Base-by-base conservation (phyloP, 2,888 invertebrate species). In the Smittia sp. region DNA sequence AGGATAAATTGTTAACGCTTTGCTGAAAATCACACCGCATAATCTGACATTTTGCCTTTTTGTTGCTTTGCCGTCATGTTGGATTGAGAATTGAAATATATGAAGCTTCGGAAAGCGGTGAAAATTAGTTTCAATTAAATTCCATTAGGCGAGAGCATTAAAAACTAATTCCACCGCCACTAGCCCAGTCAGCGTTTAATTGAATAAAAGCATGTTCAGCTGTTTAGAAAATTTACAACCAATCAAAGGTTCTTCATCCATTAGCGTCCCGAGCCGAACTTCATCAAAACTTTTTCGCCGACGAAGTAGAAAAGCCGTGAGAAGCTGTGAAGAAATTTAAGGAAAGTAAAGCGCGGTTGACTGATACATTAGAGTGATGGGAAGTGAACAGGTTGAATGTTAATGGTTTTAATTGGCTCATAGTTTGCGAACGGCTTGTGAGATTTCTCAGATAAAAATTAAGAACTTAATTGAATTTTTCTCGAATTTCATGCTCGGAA, bases 381-480 rank as follows among this genome's bases (percentile, higher is more conserved):
- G 13, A 46, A 46, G 32, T 3, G 32, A 46, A 58, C 58, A 13
- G 9, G 58, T 58, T 58, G 58, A 58, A 58, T 58, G 3, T 22
- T 22, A 58, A 58, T 18, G 7, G 7, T 4, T 20, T n/a, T 58
- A 58, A 58, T 58, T 22, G 6, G 20, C 9, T 4, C 58, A 58
- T 22, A 58, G 22, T 58, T 22, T 22, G 58, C 58, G 22, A 58
- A 58, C 22, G 2, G 13, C 1, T 58, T 4, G 9, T 58, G 20
- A 58, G 22, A 58, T 22, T 22, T 18, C n/a, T 58, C 7, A 58
- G 58, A 58, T 58, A 58, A 58, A 46, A 58, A 58, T 58, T 58
- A 58, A 58, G 58, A 58, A 18, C 58, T 58, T 58, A 58, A 58
- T 58, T 58, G 58, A 58, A 58, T 58, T 58, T 58, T 58, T 58